Evolutionary conservation across 2,797 vertebrate genomes (phyloP), one percentile per base, ranked within the genome.

Genomic region (Acanthurus leucopareius): DNA sequence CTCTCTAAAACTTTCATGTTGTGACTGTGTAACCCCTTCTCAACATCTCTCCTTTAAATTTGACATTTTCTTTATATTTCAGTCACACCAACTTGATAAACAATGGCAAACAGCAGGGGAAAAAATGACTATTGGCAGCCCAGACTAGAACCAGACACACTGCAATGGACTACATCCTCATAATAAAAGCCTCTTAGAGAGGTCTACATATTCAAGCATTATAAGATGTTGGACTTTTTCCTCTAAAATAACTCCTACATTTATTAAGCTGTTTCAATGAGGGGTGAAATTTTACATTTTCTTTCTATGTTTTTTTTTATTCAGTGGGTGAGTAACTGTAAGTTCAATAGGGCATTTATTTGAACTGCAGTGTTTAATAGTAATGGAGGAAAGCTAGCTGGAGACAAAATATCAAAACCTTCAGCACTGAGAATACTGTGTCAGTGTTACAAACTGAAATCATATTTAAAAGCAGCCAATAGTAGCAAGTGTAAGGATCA

Each of bases 301-400:
- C 45, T 57, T 48, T 2, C 4, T 53, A 3, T 62, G 9, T 47
- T 35, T 59, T 59, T 72, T 47, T n/a, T 16, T n/a, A 48, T 28
- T 45, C 65, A 35, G 16, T 54, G 74, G 61, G 42, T 56, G 53
- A 63, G 61, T 53, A 71, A 60, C 20, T 64, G 7, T 10, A 35
- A 63, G 52, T 16, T 14, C 6, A 10, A 4, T 47, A 11, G 28
- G 40, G 44, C 19, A 42, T 25, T 45, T 28, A 1, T 20, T 53
- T 59, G 9, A 69, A 44, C 32, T 32, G 32, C 32, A 32, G 32
- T 32, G 32, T 32, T 45, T 32, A 53, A 14, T 3, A 58, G 2
- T 19, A 42, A 8, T 71, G 32, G 44, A 45, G 35, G 3, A 66
- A 62, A 58, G 22, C 42, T 57, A 40, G 25, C 40, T 17, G 20